phyloP scores from a whole-genome alignment of 2,888 invertebrate genomes.

The Parnassius smintheus region DNA sequence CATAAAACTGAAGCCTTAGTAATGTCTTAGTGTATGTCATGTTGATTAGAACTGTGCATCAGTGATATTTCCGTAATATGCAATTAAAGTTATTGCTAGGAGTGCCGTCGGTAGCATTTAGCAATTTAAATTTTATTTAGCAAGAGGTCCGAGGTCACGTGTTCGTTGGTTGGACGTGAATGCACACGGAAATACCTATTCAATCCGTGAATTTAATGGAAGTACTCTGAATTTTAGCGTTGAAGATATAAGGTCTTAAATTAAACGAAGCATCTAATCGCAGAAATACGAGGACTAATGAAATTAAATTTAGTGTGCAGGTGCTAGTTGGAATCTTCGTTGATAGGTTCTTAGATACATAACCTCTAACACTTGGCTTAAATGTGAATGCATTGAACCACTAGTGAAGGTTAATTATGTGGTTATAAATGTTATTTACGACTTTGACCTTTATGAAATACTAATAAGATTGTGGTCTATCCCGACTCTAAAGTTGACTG shows the following conservation, averaged over 20 bases:
- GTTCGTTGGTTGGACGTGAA: conserved; percentile 18
- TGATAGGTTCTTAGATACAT: conserved; percentile 19
- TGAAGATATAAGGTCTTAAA: background rate
- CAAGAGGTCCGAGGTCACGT: conserved; percentile 40
- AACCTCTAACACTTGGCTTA: conserved; percentile 11
- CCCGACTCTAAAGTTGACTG: too few relatives aligned
- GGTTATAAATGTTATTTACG: conserved; percentile 2
- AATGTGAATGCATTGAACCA: conserved; percentile 8
- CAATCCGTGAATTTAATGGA: background rate
- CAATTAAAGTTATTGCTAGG: conserved; percentile 37
- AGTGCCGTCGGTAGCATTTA: conserved; percentile 37
- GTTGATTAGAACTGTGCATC: conserved; percentile 3
- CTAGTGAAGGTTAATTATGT: background rate
- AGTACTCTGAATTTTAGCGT: background rate
- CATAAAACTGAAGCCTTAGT: too few relatives aligned
- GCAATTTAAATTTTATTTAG: conserved; percentile 40
- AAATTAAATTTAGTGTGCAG: conserved; percentile 25
- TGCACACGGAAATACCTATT: conserved; percentile 22
- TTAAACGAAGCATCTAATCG: background rate
- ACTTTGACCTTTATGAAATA: background rate
- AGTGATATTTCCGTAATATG: conserved; percentile 25
- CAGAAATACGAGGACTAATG: conserved; percentile 15
- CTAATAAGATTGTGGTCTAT: too few relatives aligned
- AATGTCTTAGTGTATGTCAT: background rate
- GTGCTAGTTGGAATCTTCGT: conserved; percentile 20